Conservation (phyloP, 2,113 vertebrate species). For the Megaptera novaeangliae region DNA sequence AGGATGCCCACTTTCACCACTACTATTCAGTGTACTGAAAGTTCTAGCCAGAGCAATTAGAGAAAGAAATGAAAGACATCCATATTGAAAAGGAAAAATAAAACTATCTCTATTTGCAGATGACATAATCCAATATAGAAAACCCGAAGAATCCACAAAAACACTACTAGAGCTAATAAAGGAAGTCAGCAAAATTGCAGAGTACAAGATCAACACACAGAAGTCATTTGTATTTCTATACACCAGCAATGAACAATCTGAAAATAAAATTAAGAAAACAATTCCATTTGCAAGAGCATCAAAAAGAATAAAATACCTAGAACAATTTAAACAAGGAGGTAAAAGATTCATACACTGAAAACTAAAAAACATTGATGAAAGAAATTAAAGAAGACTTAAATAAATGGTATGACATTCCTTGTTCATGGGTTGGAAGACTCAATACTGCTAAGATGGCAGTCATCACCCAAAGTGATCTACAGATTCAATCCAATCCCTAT, state of each 20-base stretch:
- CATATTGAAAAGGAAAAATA: neutral
- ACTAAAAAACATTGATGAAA: neutral
- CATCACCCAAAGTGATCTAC: neutral
- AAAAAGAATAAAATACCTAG: neutral
- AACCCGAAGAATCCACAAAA: neutral
- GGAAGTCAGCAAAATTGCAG: neutral
- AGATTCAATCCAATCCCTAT: neutral
- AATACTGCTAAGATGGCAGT: neutral
- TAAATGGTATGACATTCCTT: neutral
- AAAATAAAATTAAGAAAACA: neutral
- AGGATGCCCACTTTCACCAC: neutral
- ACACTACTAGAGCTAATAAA: neutral
- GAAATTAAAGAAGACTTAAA: neutral
- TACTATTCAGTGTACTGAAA: neutral
- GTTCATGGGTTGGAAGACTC: neutral
- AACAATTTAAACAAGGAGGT: neutral
- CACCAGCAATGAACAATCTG: neutral
- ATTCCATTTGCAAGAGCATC: neutral
- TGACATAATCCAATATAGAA: neutral
- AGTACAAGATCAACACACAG: neutral
- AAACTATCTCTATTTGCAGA: neutral
- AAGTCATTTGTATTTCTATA: neutral
- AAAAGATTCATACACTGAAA: neutral
- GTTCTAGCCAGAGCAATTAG: neutral
- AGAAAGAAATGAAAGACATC: constrained; percentile 7